Evolutionary conservation across 2,888 invertebrate genomes (phyloP).

Genomic region (Microctonus aethiopoides): DNA sequence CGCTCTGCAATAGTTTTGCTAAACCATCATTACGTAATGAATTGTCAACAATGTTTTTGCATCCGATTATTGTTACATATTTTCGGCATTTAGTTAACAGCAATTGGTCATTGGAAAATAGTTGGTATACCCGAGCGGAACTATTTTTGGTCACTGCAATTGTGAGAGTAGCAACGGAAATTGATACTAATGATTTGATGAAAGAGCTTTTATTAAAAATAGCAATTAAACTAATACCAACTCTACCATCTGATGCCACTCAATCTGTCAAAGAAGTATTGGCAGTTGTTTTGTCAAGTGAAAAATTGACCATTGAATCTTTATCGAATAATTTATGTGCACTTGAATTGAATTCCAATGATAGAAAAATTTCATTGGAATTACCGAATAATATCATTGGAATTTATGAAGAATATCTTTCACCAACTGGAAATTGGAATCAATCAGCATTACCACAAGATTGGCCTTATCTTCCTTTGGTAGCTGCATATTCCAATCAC

Average conservation of each 20-base stretch:
- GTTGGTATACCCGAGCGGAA: slow-evolving; percentile 62
- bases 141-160: slow-evolving; percentile 52
- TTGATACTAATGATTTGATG: slow-evolving; percentile 41
- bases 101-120: slow-evolving; percentile 58
- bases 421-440: slow-evolving; percentile 64
- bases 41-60: slow-evolving; percentile 44
- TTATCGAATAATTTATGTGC: slow-evolving; percentile 46
- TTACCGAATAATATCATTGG: slow-evolving; percentile 46
- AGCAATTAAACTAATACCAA: slow-evolving; percentile 58
- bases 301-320: slow-evolving; percentile 49
- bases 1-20: slow-evolving; percentile 47
- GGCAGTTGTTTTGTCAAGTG: slow-evolving; percentile 50
- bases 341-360: slow-evolving; percentile 40
- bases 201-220: slow-evolving; percentile 53
- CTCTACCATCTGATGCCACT: slow-evolving; percentile 56
- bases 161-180: slow-evolving; percentile 47
- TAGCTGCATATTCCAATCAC: slow-evolving; percentile 71
- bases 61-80: slow-evolving; percentile 52
- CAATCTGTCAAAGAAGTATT: slow-evolving; percentile 51
- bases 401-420: slow-evolving; percentile 53
- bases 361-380: slow-evolving; percentile 34
- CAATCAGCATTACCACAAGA: slow-evolving; percentile 80
- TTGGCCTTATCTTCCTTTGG: slow-evolving; percentile 82
- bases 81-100: slow-evolving; percentile 47
- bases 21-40: slow-evolving; percentile 41